These are phyloP conservation scores for Itoplectis maculator DNA, from an alignment of 2,888 invertebrate genomes.

Conservation along the genomic window DNA sequence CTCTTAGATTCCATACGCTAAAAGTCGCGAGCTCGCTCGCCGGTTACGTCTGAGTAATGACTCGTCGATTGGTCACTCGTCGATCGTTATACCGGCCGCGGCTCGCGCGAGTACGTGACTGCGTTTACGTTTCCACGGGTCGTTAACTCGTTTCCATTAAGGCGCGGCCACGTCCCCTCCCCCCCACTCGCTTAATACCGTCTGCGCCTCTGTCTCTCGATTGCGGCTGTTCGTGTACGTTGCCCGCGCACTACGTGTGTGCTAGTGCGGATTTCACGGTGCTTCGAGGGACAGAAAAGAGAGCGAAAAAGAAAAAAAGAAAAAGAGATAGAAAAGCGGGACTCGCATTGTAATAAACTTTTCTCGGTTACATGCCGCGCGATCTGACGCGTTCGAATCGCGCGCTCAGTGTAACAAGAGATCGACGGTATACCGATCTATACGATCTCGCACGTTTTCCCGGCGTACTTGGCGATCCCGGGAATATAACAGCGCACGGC, in stretches of 20 bases:
- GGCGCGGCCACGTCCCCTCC: constrained; percentile 75
- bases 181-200: too few species aligned
- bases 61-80: constrained; percentile 77
- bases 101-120: constrained; percentile 77
- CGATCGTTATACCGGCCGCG: constrained; percentile 73
- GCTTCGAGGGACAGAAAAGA: constrained; percentile 34
- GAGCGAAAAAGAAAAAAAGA: constrained; percentile 3
- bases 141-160: constrained; percentile 82
- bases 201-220: constrained; percentile 25
- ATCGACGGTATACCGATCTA: constrained; percentile 17
- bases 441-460: constrained; percentile 22
- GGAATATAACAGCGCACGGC: constrained; percentile 1
- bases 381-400: background rate
- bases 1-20: constrained; percentile 16
- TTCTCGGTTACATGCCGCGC: constrained; percentile 13
- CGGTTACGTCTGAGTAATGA: constrained; percentile 75
- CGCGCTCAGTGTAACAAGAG: constrained; percentile 2
- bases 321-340: background rate
- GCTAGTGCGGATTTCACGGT: constrained; percentile 26
- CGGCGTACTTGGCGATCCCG: background rate
- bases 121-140: constrained; percentile 81
- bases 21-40: constrained; percentile 5
- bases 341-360: constrained; percentile 56
- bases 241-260: constrained; percentile 19
- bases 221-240: constrained; percentile 56